phyloP scores from a whole-genome alignment of 2,797 vertebrate genomes.

The Steatocranus sp. region DNA sequence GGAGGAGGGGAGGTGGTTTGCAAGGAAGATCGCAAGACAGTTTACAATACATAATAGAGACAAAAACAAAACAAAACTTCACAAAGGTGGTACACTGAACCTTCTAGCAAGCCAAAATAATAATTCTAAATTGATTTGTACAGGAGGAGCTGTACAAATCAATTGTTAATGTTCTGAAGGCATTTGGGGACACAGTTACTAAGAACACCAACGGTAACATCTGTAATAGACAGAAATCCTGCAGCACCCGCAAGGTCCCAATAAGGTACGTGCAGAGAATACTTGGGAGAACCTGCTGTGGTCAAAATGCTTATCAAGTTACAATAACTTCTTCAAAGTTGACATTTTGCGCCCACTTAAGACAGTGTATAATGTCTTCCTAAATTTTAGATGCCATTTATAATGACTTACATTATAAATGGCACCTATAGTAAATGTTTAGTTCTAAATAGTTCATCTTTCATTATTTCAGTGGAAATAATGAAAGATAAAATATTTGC shows the following conservation, averaged over 20 bases:
- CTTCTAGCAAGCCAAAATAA: neutral
- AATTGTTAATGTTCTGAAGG: neutral
- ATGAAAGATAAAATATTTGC: neutral
- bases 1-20: no score
- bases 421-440: neutral
- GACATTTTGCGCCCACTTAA: neutral
- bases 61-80: no score
- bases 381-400: neutral
- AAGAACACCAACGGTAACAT: neutral
- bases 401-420: neutral
- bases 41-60: neutral
- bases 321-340: neutral
- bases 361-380: neutral
- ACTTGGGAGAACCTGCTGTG: neutral
- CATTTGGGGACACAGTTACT: neutral
- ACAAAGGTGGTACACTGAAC: neutral
- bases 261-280: neutral
- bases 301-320: neutral
- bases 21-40: neutral
- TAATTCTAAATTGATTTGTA: neutral
- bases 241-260: neutral
- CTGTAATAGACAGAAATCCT: neutral
- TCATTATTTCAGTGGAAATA: neutral
- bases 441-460: neutral
- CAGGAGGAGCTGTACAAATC: neutral